phyloP scores from a whole-genome alignment of 2,797 vertebrate species.

The Microchirus variegatus region DNA sequence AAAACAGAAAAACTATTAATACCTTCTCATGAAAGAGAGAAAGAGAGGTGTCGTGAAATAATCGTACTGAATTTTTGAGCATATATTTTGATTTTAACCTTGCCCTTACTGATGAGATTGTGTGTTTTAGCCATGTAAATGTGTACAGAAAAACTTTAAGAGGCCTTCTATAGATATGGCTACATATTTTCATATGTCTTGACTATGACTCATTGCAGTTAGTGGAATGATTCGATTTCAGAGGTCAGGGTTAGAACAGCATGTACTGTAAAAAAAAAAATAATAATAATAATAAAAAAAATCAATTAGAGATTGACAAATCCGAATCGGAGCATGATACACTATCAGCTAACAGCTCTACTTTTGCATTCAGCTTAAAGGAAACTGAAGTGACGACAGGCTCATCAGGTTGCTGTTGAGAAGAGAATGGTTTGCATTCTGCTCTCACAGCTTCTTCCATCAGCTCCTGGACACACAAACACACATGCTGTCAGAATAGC shows the following conservation, averaged over 20 bases:
- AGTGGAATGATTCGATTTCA: conserved; percentile 29
- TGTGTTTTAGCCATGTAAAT: conserved; percentile 58
- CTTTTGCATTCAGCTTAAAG: conserved; percentile 27
- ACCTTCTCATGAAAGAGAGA: conserved; percentile 40
- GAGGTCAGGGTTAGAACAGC: conserved; percentile 40
- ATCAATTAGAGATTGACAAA: conserved; percentile 24
- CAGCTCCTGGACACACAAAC: conserved; percentile 32
- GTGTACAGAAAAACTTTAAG: conserved; percentile 59
- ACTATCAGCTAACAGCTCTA: conserved; percentile 9
- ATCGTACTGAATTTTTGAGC: conserved; percentile 35
- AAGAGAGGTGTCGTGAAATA: conserved; percentile 47
- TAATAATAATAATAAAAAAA: background rate
- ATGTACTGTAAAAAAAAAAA: conserved; percentile 33
- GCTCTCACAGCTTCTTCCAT: conserved; percentile 30
- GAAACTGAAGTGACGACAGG: conserved; percentile 14
- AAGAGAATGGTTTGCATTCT: conserved; percentile 31
- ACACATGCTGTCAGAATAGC: conserved; percentile 21
- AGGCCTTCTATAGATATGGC: conserved; percentile 50
- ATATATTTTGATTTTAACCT: conserved; percentile 46
- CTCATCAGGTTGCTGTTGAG: conserved; percentile 7
- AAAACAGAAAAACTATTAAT: conserved; percentile 9
- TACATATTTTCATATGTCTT: conserved; percentile 58
- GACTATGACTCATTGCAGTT: conserved; percentile 28
- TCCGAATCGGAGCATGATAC: conserved; percentile 50
- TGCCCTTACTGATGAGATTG: conserved; percentile 44